These are phyloP conservation scores for Malthinus seriepunctatus DNA, from an alignment of 2,888 invertebrate species.

Conservation along the genomic window DNA sequence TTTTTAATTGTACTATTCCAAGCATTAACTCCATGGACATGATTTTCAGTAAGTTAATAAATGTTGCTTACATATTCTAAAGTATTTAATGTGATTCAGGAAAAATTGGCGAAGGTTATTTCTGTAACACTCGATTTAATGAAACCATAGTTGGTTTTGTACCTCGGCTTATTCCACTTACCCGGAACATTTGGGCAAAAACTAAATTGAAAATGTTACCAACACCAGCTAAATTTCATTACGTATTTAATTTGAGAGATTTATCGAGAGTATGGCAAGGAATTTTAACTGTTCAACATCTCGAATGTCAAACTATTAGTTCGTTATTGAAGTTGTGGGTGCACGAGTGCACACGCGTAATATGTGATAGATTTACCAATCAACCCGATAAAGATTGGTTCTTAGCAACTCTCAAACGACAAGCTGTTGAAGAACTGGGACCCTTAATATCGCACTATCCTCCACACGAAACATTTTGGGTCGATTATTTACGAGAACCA, in stretches of 20 bases:
- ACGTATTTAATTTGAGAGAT: conserved; percentile 88
- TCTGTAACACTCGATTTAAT: conserved; percentile 72
- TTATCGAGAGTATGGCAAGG: conserved; percentile 92
- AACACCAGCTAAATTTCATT: conserved; percentile 91
- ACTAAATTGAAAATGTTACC: conserved; percentile 87
- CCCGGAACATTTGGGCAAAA: conserved; percentile 83
- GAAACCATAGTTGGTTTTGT: conserved; percentile 70
- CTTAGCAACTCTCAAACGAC: conserved; percentile 62
- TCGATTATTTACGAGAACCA: conserved; percentile 81
- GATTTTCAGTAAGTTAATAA: conserved; percentile 70
- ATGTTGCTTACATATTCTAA: not conserved
- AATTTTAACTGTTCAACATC: conserved; percentile 71
- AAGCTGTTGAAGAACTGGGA: conserved; percentile 61
- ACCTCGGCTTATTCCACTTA: conserved; percentile 74
- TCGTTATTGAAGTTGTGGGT: conserved; percentile 77
- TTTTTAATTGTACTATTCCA: conserved; percentile 88
- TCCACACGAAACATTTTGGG: conserved; percentile 71
- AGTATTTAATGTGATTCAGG: conserved; percentile 51
- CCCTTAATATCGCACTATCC: conserved; percentile 54
- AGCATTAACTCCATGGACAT: conserved; percentile 85
- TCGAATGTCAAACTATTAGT: conserved; percentile 63
- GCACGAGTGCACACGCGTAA: conserved; percentile 84
- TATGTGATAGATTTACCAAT: conserved; percentile 75
- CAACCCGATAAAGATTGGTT: conserved; percentile 74
- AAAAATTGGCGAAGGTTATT: conserved; percentile 81